A percentile compares a stretch with the other conserved stretches of the same genome.
Conservation (phyloP, 2,797 vertebrate genomes). For the Microctenopoma stevenorrisi region DNA sequence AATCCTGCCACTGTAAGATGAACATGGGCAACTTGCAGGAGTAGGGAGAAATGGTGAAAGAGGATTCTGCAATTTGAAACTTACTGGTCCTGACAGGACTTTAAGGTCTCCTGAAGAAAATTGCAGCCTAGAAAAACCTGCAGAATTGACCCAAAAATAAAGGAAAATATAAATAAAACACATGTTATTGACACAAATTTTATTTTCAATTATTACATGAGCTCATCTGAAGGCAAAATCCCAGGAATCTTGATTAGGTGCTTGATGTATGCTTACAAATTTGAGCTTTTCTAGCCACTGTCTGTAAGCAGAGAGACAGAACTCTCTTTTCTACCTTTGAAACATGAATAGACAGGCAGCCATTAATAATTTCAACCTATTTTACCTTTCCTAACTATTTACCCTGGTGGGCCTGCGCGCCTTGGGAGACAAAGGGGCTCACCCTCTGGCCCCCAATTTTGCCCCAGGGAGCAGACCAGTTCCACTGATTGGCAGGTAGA, state of each 20-base stretch:
- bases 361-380: constrained; percentile 38
- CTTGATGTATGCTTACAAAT: background rate
- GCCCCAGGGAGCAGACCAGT: constrained; percentile 47
- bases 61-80: constrained; percentile 6
- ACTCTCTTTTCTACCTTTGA: background rate
- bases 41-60: constrained; percentile 1
- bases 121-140: constrained; percentile 14
- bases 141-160: background rate
- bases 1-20: constrained; percentile 41
- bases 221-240: background rate
- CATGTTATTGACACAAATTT: background rate
- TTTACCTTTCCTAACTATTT: constrained; percentile 32
- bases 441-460: constrained; percentile 43
- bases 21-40: constrained; percentile 41
- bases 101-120: constrained; percentile 13
- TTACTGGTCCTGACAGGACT: constrained; percentile 13
- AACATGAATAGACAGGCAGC: constrained; percentile 16
- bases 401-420: constrained; percentile 29
- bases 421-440: constrained; percentile 22
- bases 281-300: background rate
- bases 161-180: background rate
- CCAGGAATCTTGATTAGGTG: background rate
- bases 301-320: background rate
- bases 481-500: constrained; percentile 66
- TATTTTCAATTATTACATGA: background rate